Evolutionary conservation across 2,113 vertebrate genomes (phyloP).

Genomic region (Serinus canaria): DNA sequence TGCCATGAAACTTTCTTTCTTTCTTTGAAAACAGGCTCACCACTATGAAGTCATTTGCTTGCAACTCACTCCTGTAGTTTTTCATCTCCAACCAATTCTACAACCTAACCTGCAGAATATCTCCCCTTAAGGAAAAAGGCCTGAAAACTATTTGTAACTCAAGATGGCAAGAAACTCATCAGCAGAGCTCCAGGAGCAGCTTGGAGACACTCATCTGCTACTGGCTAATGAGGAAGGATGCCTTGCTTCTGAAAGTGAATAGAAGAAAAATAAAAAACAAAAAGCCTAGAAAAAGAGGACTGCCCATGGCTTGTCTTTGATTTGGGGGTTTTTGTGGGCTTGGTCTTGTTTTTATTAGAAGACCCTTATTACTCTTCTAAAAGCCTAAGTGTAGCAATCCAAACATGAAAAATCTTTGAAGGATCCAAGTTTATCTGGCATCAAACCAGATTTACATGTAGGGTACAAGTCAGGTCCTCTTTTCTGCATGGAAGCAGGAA

Average conservation of each 20-base stretch:
- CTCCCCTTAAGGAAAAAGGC: neutral
- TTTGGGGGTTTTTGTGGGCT: neutral
- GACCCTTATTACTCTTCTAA: neutral
- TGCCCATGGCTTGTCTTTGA: neutral
- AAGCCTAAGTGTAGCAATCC: neutral
- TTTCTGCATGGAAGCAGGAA: neutral
- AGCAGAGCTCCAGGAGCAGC: neutral
- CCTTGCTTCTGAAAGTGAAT: neutral
- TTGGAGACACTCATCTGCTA: neutral
- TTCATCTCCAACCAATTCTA: neutral
- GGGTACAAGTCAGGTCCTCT: neutral
- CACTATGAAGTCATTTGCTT: neutral
- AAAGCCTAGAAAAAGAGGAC: neutral
- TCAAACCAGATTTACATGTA: neutral
- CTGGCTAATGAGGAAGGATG: neutral
- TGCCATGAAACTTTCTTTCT: neutral
- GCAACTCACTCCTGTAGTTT: neutral
- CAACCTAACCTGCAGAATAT: neutral
- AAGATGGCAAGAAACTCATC: neutral
- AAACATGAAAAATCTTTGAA: neutral
- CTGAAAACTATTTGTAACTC: neutral
- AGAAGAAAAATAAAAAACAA: neutral
- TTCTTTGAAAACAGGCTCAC: neutral
- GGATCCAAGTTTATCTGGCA: neutral
- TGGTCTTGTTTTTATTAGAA: neutral